Conservation (phyloP, 2,797 vertebrate genomes). For the Chromis chromis region DNA sequence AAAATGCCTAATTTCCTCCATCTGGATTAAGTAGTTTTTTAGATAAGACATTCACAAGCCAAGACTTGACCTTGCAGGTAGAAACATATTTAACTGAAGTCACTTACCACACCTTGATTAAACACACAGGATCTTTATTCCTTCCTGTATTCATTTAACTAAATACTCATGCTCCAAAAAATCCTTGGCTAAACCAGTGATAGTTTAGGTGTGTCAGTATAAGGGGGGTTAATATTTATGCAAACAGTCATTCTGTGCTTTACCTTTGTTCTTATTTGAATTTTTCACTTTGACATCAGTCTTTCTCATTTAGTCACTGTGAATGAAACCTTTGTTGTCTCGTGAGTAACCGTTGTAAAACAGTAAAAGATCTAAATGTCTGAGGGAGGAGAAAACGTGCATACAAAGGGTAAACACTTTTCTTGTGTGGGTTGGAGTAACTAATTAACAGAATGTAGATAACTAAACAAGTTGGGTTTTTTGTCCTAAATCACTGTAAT, state of each 20-base stretch:
- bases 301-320: neutral
- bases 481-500: neutral
- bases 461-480: neutral
- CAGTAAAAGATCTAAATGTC: conserved; percentile 8
- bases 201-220: neutral
- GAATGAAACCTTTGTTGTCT: neutral
- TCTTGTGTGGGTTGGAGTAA: neutral
- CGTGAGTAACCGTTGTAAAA: conserved; percentile 33
- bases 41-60: neutral
- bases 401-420: neutral
- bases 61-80: neutral
- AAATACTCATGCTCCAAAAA: neutral
- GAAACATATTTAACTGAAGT: conserved; percentile 9
- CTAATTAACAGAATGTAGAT: neutral
- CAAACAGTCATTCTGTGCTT: conserved; percentile 4
- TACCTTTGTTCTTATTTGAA: too few relatives aligned
- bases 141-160: conserved; percentile 4
- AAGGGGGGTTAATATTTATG: neutral
- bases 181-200: neutral
- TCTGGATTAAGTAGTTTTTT: conserved; percentile 1
- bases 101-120: conserved; percentile 11
- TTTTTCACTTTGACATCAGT: conserved; percentile 1
- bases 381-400: neutral
- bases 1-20: neutral
- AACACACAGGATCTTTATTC: conserved; percentile 1